A percentile compares a stretch with the other conserved stretches of the same genome.
These are phyloP conservation scores for Hyppa rectilinea DNA, from an alignment of 2,888 invertebrate species.

Conservation along the genomic window DNA sequence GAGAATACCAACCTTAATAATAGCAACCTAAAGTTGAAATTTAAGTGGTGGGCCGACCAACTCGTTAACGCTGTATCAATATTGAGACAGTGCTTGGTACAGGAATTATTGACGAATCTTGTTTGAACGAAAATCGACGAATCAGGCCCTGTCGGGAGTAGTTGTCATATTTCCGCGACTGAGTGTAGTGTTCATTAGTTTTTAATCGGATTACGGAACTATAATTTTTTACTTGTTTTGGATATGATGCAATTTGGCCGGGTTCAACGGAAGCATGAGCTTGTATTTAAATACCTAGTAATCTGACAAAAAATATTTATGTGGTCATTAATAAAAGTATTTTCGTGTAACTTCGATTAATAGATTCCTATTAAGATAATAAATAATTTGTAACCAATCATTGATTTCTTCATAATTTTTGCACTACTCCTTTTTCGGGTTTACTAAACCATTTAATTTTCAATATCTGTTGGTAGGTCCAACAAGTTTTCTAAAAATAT, in stretches of 20 bases:
- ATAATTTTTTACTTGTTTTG: constrained; percentile 14
- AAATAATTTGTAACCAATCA: neutral
- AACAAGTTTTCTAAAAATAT: neutral
- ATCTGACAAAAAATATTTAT: neutral
- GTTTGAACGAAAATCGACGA: constrained; percentile 80
- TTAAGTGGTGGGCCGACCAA: constrained; percentile 60
- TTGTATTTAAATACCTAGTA: too few relatives aligned
- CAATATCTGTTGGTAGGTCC: neutral
- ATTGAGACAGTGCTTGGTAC: constrained; percentile 79
- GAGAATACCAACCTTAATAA: constrained; percentile 43
- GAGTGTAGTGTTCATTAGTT: constrained; percentile 29
- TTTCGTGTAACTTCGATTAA: neutral
- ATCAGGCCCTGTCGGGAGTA: constrained; percentile 48
- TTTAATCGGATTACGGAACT: constrained; percentile 54
- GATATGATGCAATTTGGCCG: neutral
- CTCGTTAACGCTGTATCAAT: constrained; percentile 85
- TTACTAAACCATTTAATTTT: neutral
- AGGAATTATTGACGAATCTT: constrained; percentile 83
- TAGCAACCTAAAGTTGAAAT: constrained; percentile 25
- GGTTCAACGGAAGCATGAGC: neutral
- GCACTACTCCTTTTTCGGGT: neutral
- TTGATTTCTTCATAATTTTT: neutral
- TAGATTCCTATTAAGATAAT: too few relatives aligned
- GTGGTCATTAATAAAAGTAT: neutral
- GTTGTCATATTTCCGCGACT: constrained; percentile 53